Evolutionary conservation across 1,140 invertebrate species (phyloP), one percentile per base, ranked within the genome.

Genomic region (Apis laboriosa): DNA sequence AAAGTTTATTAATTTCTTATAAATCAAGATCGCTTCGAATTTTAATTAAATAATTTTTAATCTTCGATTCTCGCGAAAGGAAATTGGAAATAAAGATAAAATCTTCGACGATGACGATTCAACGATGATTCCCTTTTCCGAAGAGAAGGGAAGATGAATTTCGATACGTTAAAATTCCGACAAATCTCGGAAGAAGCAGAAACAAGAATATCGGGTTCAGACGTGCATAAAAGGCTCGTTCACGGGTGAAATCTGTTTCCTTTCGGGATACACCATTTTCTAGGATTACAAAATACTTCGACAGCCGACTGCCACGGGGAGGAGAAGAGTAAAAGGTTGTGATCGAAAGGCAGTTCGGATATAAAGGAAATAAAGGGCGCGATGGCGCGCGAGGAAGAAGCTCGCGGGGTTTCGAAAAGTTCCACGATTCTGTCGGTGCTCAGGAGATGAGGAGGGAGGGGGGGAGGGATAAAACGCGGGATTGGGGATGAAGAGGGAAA

Each of bases 251-350:
- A 88, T 87, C 86, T 87, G 80, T 88, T 87, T 88, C 86, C 86
- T 87, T 75, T 73, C 75, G 83, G 77, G 60, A 83, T 84, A 88
- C 82, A 79, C 86, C 86, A 82, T 87, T 84, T 81, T 84, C 83
- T 66, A 61, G 86, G 86, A 88, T 88, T 88, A 87, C 86, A 87
- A 84, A 88, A 88, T 79, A 88, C 86, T 87, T 76, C 80, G 86
- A 87, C 86, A 87, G 84, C 55, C 85, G 85, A 61, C 77, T 84
- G 85, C 71, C 75, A 58, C 70, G 51, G 80, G 63, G 70, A 19
- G 58, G 73, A 58, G 60, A 84, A 58, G 67, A 71, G 84, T 85
- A 80, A 86, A 86, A 86, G 86, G 74, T 73, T 68, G 76, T 77
- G 86, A 86, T 84, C 85, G 86, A 76, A 84, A 87, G 86, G 75